phyloP scores from a whole-genome alignment of 2,888 invertebrate species.

The Trissolcus brochymenae region DNA sequence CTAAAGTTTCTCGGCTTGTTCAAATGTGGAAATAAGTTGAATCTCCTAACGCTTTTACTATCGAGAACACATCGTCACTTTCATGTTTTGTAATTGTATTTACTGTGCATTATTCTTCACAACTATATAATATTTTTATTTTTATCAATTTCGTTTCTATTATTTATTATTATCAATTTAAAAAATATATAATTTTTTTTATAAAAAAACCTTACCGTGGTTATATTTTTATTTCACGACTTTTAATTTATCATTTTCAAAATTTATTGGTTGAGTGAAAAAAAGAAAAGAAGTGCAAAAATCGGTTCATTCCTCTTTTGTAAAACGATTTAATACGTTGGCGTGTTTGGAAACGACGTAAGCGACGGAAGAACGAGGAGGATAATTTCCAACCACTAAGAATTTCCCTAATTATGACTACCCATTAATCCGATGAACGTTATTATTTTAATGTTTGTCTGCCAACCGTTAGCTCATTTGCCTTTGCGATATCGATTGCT shows the following conservation, averaged over 20 bases:
- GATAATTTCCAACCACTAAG: slow-evolving; percentile 65
- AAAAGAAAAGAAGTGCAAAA: background rate
- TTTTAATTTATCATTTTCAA: background rate
- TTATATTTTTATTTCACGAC: too few species aligned
- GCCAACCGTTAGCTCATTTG: slow-evolving; percentile 70
- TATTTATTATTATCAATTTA: background rate
- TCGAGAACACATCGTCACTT: slow-evolving; percentile 40
- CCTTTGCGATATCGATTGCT: slow-evolving; percentile 71
- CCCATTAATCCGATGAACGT: slow-evolving; percentile 72
- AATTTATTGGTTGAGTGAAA: background rate
- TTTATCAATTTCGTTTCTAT: background rate
- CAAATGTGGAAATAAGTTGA: slow-evolving; percentile 49
- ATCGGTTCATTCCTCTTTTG: slow-evolving; percentile 49
- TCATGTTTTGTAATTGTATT: slow-evolving; percentile 26
- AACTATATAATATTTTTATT: background rate
- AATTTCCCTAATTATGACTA: slow-evolving; percentile 75
- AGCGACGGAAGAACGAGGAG: slow-evolving; percentile 51
- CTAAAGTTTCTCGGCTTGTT: slow-evolving; percentile 52
- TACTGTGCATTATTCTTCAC: background rate
- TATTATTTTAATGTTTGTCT: slow-evolving; percentile 73
- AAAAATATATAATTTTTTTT: background rate
- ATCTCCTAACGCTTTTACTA: slow-evolving; percentile 40
- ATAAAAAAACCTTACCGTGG: too few species aligned
- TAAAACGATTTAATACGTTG: slow-evolving; percentile 54
- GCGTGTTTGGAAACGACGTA: slow-evolving; percentile 41